These are phyloP conservation scores for Nansenia antarctica DNA, from an alignment of 2,113 vertebrate genomes.

Conservation along the genomic window DNA sequence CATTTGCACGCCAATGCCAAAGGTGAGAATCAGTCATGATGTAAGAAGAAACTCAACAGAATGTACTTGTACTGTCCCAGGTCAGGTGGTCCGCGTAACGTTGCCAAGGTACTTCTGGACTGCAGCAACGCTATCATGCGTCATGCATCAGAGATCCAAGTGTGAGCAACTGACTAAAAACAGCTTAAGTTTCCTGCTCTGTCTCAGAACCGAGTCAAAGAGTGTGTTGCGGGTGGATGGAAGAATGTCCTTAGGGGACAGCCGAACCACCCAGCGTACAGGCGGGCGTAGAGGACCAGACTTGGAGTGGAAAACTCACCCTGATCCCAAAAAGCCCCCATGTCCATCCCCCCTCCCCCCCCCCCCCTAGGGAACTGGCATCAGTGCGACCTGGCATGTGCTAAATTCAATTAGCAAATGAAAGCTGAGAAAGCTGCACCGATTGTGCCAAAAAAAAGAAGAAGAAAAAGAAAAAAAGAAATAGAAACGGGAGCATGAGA, in stretches of 20 bases:
- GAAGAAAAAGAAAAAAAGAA: too few relatives aligned
- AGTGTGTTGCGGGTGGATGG: constrained; percentile 34
- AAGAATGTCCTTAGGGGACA: constrained; percentile 62
- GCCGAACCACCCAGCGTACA: constrained; percentile 46
- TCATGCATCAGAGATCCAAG: constrained; percentile 29
- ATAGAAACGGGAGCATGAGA: constrained; percentile 26
- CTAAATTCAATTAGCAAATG: constrained; percentile 63
- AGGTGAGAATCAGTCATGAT: constrained; percentile 29
- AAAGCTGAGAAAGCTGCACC: constrained; percentile 58
- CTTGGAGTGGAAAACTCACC: constrained; percentile 72
- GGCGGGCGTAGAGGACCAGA: constrained; percentile 63
- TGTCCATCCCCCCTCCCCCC: constrained; percentile 28
- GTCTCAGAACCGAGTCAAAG: constrained; percentile 45
- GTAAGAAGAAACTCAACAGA: constrained; percentile 29
- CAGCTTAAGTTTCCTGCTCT: constrained; percentile 50
- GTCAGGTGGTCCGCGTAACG: neutral
- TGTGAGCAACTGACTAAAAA: constrained; percentile 18
- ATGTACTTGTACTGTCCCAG: constrained; percentile 25
- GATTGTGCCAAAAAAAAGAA: constrained; percentile 65
- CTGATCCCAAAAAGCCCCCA: constrained; percentile 69
- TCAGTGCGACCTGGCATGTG: constrained; percentile 20
- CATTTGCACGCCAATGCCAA: constrained; percentile 58
- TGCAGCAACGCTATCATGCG: constrained; percentile 11
- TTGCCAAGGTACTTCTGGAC: neutral
- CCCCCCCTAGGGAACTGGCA: constrained; percentile 15